Conservation (phyloP, 37 sponge, comb jelly and placozoan genomes). For the Dysidea cf. avara region DNA sequence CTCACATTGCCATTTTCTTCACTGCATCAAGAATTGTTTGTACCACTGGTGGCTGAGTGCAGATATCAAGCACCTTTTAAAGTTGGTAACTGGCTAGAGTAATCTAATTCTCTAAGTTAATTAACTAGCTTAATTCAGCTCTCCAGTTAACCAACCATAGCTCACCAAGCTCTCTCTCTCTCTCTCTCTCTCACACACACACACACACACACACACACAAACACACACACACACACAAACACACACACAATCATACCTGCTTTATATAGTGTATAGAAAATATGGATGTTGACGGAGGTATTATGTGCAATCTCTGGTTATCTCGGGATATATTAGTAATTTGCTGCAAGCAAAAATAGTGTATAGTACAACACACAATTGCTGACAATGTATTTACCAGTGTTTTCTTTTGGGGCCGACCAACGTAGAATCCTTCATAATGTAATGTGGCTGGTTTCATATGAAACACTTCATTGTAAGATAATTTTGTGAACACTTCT, state of each 20-base stretch:
- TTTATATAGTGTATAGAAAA: constrained; percentile 69
- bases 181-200: too few relatives aligned
- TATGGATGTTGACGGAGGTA: constrained; percentile 64
- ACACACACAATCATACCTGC: too few relatives aligned
- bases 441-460: constrained; percentile 43
- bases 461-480: constrained; percentile 32
- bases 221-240: too few relatives aligned
- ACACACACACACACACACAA: too few relatives aligned
- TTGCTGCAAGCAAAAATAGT: constrained; percentile 20
- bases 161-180: too few relatives aligned
- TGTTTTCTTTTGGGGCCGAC: constrained; percentile 36
- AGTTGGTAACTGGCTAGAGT: too few relatives aligned
- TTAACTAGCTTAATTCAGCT: neutral
- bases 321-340: constrained; percentile 66
- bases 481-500: constrained; percentile 51
- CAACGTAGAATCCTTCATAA: constrained; percentile 73
- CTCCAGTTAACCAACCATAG: too few relatives aligned
- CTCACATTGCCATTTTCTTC: too few relatives aligned
- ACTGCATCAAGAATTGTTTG: too few relatives aligned
- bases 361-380: neutral
- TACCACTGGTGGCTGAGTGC: too few relatives aligned
- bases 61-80: too few relatives aligned
- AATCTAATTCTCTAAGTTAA: neutral
- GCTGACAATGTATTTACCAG: constrained; percentile 39
- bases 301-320: constrained; percentile 74